Evolutionary conservation across 2,888 invertebrate species (phyloP).

Genomic region (Tenthredo notha): DNA sequence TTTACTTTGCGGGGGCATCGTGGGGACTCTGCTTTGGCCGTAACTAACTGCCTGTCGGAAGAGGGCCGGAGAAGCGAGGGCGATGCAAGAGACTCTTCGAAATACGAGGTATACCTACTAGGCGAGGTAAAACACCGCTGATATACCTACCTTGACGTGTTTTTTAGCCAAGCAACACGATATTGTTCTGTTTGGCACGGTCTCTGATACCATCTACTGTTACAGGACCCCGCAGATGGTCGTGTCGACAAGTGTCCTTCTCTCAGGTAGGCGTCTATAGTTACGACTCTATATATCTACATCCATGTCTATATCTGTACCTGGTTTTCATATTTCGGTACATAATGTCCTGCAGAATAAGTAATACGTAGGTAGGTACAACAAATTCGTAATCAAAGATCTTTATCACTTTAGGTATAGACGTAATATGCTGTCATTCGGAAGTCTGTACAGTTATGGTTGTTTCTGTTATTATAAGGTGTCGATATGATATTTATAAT

Average conservation of each 20-base stretch:
- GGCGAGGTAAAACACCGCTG: slow-evolving; percentile 8
- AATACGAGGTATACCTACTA: background rate
- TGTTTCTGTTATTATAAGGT: background rate
- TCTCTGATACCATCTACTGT: slow-evolving; percentile 47
- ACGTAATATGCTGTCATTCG: too few species aligned
- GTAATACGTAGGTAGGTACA: too few species aligned
- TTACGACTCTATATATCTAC: slow-evolving; percentile 21
- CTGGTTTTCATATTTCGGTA: slow-evolving; percentile 12
- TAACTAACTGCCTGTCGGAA: slow-evolving; percentile 70
- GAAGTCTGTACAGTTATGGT: background rate
- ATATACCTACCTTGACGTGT: slow-evolving; percentile 46
- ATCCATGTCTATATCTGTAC: background rate
- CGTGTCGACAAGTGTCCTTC: slow-evolving; percentile 45
- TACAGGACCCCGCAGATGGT: slow-evolving; percentile 38
- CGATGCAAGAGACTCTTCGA: slow-evolving; percentile 11
- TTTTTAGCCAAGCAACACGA: slow-evolving; percentile 56
- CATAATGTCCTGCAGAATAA: background rate
- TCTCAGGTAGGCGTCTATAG: slow-evolving; percentile 40
- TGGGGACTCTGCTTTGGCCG: slow-evolving; percentile 58
- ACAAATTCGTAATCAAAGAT: background rate
- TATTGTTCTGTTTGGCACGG: slow-evolving; percentile 54
- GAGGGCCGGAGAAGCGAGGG: slow-evolving; percentile 55
- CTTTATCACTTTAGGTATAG: too few species aligned
- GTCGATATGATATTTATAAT: slow-evolving; percentile 27
- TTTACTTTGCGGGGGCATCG: slow-evolving; percentile 61